phyloP scores from a whole-genome alignment of 1,140 invertebrate species.

The Trichogramma pretiosum region DNA sequence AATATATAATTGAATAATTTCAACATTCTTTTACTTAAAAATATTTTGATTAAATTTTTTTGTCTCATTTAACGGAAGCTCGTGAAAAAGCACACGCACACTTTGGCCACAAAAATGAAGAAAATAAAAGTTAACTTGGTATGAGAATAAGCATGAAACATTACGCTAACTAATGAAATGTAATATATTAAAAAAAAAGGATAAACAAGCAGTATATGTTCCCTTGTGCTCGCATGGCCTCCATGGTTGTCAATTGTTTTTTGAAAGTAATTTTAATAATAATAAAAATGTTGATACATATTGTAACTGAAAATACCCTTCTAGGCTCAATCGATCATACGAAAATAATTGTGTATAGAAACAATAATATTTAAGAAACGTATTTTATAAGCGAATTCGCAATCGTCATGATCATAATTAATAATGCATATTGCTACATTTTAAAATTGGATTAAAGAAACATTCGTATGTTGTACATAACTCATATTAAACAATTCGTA shows the following conservation, averaged over 20 bases:
- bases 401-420: conserved; percentile 9
- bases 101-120: conserved; percentile 6
- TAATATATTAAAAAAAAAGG: no score
- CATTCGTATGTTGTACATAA: conserved; percentile 19
- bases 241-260: conserved; percentile 45
- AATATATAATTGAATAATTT: no score
- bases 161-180: no score
- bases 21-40: no score
- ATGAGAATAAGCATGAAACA: no score
- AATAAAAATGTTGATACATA: conserved; percentile 9
- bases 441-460: no score
- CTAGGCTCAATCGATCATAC: no score
- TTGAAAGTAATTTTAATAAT: conserved; percentile 38
- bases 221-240: conserved; percentile 17
- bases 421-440: no score
- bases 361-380: conserved; percentile 11
- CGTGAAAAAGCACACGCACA: conserved; percentile 12
- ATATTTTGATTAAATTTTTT: no score
- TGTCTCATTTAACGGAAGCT: no score
- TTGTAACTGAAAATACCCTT: no score
- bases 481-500: conserved; percentile 9
- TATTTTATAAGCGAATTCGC: neutral
- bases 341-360: conserved; percentile 19
- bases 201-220: neutral
- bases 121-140: no score